Percentiles rank a stretch among this genome's conserved stretches.
phyloP scores from a whole-genome alignment of 1,140 invertebrate genomes.

The Drosophila pseudoobscura region DNA sequence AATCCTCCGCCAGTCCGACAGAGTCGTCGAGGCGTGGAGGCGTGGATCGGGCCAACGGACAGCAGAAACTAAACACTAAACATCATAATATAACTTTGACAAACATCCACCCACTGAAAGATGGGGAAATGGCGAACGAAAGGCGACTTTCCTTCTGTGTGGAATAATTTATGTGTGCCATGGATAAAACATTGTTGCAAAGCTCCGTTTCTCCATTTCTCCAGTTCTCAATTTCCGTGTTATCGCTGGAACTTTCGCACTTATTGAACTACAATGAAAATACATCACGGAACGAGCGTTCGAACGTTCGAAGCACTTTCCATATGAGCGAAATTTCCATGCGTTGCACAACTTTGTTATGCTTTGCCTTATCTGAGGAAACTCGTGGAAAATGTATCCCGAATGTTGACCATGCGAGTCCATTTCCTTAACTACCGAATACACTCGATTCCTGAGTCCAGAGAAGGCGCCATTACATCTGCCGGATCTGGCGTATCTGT shows the following conservation, averaged over 20 bases:
- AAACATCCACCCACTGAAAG: conserved; percentile 1
- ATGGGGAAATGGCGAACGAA: neutral
- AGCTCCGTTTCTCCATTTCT: neutral
- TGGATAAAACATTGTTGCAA: conserved; percentile 18
- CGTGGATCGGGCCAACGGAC: too few relatives aligned
- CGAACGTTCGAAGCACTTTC: neutral
- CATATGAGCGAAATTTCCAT: conserved; percentile 20
- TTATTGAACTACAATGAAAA: conserved; percentile 18
- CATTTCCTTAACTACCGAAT: conserved; percentile 41
- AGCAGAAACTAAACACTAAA: conserved; percentile 30
- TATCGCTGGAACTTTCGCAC: conserved; percentile 7
- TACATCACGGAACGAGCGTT: neutral
- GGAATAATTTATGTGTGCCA: conserved; percentile 9
- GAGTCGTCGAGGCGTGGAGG: too few relatives aligned
- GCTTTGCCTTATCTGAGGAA: conserved; percentile 4
- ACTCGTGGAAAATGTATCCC: too few relatives aligned
- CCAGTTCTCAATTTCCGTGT: neutral
- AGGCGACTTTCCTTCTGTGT: neutral
- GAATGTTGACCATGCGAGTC: conserved; percentile 13
- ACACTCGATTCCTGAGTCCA: conserved; percentile 32
- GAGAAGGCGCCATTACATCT: conserved; percentile 13
- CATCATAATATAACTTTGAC: conserved; percentile 25
- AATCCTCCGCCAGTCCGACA: neutral
- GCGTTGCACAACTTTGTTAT: conserved; percentile 21
- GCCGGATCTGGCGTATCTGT: neutral